phyloP scores from a whole-genome alignment of 2,113 vertebrate genomes.

The Pantherophis guttatus region DNA sequence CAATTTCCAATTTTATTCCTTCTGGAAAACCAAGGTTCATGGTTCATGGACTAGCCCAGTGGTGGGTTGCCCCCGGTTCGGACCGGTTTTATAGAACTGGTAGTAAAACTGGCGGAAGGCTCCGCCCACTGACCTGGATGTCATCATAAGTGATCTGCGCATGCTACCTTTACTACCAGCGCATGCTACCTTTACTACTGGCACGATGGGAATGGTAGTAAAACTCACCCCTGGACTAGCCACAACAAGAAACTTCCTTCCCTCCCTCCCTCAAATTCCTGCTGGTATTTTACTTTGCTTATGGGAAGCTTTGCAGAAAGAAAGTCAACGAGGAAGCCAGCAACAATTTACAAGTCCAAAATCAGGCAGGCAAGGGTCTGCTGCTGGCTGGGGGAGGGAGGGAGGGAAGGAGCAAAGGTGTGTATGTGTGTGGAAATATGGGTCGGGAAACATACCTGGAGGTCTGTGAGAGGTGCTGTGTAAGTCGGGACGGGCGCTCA shows the following conservation, averaged over 20 bases:
- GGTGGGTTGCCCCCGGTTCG: no score
- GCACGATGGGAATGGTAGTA: no score
- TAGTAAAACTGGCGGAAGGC: no score
- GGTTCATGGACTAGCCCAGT: not conserved
- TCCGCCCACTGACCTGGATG: no score
- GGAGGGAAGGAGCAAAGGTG: not conserved
- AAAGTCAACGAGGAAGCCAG: not conserved
- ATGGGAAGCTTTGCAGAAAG: not conserved
- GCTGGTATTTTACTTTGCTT: not conserved
- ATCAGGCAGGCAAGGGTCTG: not conserved
- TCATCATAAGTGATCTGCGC: no score
- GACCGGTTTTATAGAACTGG: no score
- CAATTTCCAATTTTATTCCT: not conserved
- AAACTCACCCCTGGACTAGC: no score
- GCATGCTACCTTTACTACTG: no score
- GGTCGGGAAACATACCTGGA: not conserved
- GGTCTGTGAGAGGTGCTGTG: not conserved
- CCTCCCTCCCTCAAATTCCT: not conserved
- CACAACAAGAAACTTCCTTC: no score
- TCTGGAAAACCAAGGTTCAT: not conserved
- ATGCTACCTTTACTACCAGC: no score
- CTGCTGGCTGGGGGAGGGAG: not conserved
- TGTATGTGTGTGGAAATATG: not conserved
- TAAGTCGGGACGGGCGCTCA: not conserved
- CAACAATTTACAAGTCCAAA: not conserved